phyloP scores from a whole-genome alignment of 1,140 invertebrate genomes.

The Meloidogyne chitwoodi region DNA sequence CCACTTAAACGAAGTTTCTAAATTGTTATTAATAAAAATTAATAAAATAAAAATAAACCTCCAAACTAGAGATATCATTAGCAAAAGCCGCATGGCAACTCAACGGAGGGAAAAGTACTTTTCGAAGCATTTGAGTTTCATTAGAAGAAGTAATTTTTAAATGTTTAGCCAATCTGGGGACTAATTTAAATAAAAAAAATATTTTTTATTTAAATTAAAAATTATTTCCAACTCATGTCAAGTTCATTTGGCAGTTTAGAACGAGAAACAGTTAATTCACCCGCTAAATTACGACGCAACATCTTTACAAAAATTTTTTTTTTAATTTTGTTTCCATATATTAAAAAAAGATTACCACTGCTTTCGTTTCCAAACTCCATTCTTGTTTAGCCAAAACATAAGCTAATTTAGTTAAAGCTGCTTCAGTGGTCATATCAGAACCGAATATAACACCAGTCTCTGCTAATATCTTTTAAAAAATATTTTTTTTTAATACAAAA shows the following conservation, averaged over 20 bases:
- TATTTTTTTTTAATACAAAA: background rate
- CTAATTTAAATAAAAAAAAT: slow-evolving; percentile 4
- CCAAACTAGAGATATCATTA: slow-evolving; percentile 65
- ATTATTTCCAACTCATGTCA: slow-evolving; percentile 68
- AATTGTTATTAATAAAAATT: slow-evolving; percentile 2
- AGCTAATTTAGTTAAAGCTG: slow-evolving; percentile 81
- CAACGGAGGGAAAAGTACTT: slow-evolving; percentile 74
- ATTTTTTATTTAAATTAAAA: background rate
- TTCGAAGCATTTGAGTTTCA: slow-evolving; percentile 70
- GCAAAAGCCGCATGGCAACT: slow-evolving; percentile 71
- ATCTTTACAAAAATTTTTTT: slow-evolving; percentile 64
- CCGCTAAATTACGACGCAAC: slow-evolving; percentile 74
- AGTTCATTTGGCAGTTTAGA: slow-evolving; percentile 63
- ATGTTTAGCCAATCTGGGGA: slow-evolving; percentile 62
- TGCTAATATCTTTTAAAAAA: slow-evolving; percentile 61
- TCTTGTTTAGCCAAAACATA: slow-evolving; percentile 82
- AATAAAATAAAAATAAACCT: slow-evolving; percentile 5
- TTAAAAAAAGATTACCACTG: slow-evolving; percentile 42
- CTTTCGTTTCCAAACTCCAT: slow-evolving; percentile 72
- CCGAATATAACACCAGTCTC: slow-evolving; percentile 77
- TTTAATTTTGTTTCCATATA: background rate
- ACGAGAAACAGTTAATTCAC: slow-evolving; percentile 67
- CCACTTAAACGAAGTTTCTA: slow-evolving; percentile 65
- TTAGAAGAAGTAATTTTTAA: slow-evolving; percentile 68
- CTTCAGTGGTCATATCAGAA: slow-evolving; percentile 89